Base-by-base conservation (phyloP, 2,888 invertebrate species). In the Sclerodermus sp. region DNA sequence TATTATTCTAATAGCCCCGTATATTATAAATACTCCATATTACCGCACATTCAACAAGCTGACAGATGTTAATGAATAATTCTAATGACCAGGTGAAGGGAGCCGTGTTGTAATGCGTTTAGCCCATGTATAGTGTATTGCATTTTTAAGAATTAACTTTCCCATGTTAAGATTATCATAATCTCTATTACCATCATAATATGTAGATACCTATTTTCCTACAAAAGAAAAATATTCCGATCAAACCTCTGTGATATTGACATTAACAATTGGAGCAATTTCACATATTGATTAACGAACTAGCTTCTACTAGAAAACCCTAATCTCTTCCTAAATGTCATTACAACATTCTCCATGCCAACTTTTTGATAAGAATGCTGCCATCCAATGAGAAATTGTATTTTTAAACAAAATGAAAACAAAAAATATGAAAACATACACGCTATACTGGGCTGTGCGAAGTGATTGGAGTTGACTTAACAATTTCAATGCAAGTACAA, bases 401-500 rank as follows among this genome's bases (percentile, higher is more conserved):
- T 76, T 76, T 75, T 76, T 74, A 70, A 74, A 73, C 60, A 66
- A 70, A 68, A 68, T 54, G 57, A 70, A 67, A 67, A 66, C 49
- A 62, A 68, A 68, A 66, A 68, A 66, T 64, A 69, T 67, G 66
- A 69, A 66, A 73, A 71, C 71, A 73, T 72, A 77, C 74, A 74
- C 72, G 73, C 74, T 76, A 75, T 76, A 75, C 76, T 73, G 75
- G 77, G 77, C 77, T 77, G 77, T 77, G 77, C 75, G 73, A 76
- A 73, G 74, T 76, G 73, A 76, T 76, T 76, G 75, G 74, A 77
- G 76, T 76, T 77, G 73, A 75, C 74, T 76, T 74, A 76, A 77
- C 75, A 75, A 77, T 77, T 77, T 76, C 74, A 77, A 74, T 76
- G 72, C 77, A 77, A 77, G 77, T 77, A 77, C 77, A 77, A 77